Evolutionary conservation across 2,888 invertebrate genomes (phyloP), one percentile per base, ranked within the genome.

Genomic region (Athalia circularis): DNA sequence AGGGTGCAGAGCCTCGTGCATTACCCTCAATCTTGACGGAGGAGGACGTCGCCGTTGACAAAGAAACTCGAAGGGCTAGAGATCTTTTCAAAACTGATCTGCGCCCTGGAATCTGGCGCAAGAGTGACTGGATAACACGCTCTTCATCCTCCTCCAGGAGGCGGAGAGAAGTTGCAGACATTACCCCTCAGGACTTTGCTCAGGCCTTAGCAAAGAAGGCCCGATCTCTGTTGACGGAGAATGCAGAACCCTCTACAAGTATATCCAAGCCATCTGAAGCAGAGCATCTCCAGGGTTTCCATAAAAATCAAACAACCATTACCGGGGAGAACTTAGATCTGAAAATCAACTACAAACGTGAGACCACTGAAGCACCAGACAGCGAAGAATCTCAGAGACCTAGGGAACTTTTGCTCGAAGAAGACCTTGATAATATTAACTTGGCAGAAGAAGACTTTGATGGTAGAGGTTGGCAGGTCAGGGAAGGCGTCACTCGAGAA

Each of bases 401-500:
- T 0, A 82, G 86, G n/a, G 85, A 86, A 48, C 79, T 87, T 47
- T 80, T 83, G 13, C 54, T 81, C 5, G 83, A 86, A 6, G 86
- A 87, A 43, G 80, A 85, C 13, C 57, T 80, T 8, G 72, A 83
- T 29, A 84, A 85, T 45, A 9, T 57, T 76, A 84, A 80, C 50
- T 72, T 76, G n/a, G 75, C 65, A 64, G 80, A 6, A 57, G 81
- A 52, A 80, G 80, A 81, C 0, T 79, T 81, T 29, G 81, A 81
- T 7, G 70, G 81, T 8, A 83, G 82, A 48, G 82, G 82, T 15
- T 90, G 89, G 90, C 89, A 88, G n/a, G 85, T 88, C 4, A 85
- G 86, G 4, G 94, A 94, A 82, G 94, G 94, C 82, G 92, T 96
- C 81, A 94, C 95, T 0, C 92, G 93, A 70, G 96, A 96, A 91